Base-by-base conservation (phyloP, 2,888 invertebrate species). In the Hoplodrina ambigua region DNA sequence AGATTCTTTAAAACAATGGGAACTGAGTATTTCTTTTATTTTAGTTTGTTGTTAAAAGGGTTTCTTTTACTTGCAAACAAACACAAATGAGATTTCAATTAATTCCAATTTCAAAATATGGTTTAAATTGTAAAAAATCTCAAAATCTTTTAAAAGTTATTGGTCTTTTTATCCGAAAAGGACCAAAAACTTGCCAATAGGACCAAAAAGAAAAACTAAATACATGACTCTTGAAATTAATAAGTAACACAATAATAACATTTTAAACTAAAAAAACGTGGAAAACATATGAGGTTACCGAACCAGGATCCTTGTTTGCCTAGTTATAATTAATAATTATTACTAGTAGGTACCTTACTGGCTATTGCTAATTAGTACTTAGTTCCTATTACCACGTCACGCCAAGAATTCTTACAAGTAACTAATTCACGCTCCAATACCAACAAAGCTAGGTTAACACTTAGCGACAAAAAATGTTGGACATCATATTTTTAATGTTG, bases 341-440 rank as follows among this genome's bases (percentile, higher is more conserved):
- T 52, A 11, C 52, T 46, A 15, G 20, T 50, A 15, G 25, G 33
- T 33, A 33, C 33, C 7, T 33, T 54, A 17, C 25, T 44, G 30
- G 17, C 7, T 41, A 58, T 65, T 64, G 30, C 63, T 69, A 78
- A 78, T 69, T 73, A 65, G 49, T 60, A 46, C 17, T 46, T 55
- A n/a, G 20, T 57, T 57, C 52, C 33, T 10, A 65, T 33, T 65
- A 53, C 52, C 37, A 74, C 59, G 46, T 50, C 49, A 44, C 58
- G 64, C 19, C 37, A 59, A 55, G 77, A 77, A 78, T 65, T 74
- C 74, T 53, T 74, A 78, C 55, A 78, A 77, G 61, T 65, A 52
- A 69, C 41, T 15, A 30, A 62, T 78, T 69, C 69, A 65, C 55
- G 61, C 74, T 69, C 64, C 54, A 61, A 72, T 73, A 41, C 52